Conservation (phyloP, 2,113 vertebrate genomes). For the chimpanzee (Pan troglodytes) region DNA sequence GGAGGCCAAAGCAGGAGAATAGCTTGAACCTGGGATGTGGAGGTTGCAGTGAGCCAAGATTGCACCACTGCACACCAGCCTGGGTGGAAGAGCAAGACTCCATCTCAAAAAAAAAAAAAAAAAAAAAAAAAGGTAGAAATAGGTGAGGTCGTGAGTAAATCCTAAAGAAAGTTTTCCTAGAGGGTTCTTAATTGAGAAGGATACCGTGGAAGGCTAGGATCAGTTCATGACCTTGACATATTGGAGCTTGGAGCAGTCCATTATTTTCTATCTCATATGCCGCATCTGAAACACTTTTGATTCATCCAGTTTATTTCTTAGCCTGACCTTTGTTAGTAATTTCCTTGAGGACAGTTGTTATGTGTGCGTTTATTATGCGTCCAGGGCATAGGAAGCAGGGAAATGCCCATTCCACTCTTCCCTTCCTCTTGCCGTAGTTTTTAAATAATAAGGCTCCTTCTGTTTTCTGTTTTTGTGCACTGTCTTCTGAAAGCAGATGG, state of each 20-base stretch:
- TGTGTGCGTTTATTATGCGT: background rate
- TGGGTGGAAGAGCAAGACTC: no score
- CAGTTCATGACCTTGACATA: background rate
- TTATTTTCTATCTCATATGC: background rate
- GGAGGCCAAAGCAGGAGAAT: no score
- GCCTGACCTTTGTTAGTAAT: background rate
- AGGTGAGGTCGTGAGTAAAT: background rate
- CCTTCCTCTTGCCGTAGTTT: background rate
- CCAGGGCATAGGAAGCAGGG: background rate
- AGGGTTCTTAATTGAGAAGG: background rate
- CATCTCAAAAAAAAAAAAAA: no score
- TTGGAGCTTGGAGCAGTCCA: background rate
- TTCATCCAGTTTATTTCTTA: background rate
- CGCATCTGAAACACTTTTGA: background rate
- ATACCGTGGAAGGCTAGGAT: background rate
- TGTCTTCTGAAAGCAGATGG: background rate
- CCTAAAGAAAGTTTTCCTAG: background rate
- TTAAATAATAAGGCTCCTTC: background rate
- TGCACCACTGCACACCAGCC: no score
- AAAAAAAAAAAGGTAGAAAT: background rate
- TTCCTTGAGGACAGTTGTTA: background rate
- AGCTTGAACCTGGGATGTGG: no score
- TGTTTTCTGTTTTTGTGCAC: background rate
- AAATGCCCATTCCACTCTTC: accelerated
- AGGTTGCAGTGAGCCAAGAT: no score